These are phyloP conservation scores for Rhinophrynus dorsalis DNA, from an alignment of 2,797 vertebrate species.

Conservation along the genomic window DNA sequence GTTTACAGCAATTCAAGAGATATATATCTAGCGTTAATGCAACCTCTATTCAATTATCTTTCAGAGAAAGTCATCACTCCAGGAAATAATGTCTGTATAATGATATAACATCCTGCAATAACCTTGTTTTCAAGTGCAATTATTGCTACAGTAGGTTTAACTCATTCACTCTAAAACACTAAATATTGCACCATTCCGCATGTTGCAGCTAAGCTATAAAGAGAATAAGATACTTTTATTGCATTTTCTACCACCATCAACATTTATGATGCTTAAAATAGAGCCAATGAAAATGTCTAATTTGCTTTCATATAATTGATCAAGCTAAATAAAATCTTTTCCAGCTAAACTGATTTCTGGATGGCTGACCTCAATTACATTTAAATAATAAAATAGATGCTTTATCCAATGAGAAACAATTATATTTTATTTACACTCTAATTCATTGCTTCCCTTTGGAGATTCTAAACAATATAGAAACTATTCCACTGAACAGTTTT, in stretches of 20 bases:
- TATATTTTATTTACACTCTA: slow-evolving; percentile 37
- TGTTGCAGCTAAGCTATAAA: background rate
- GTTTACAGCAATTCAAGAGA: background rate
- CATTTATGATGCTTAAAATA: slow-evolving; percentile 8
- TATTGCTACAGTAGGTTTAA: slow-evolving; percentile 18
- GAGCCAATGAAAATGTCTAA: slow-evolving; percentile 17
- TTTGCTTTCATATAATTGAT: slow-evolving; percentile 17
- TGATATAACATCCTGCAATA: slow-evolving; percentile 6
- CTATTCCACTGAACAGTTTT: background rate
- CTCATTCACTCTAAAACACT: slow-evolving; percentile 7
- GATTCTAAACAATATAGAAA: slow-evolving; percentile 9
- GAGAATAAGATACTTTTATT: background rate
- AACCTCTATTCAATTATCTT: background rate
- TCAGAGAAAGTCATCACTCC: background rate
- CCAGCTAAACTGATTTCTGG: slow-evolving; percentile 23
- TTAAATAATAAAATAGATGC: slow-evolving; percentile 26
- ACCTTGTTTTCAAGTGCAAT: slow-evolving; percentile 20
- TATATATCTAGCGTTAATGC: background rate
- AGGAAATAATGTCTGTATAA: slow-evolving; percentile 15
- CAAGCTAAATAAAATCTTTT: slow-evolving; percentile 19
- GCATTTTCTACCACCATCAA: background rate
- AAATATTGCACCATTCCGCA: background rate
- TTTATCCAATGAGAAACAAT: slow-evolving; percentile 23
- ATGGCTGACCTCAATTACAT: slow-evolving; percentile 36
- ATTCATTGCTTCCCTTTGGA: slow-evolving; percentile 23